Conservation (phyloP, 2,113 vertebrate genomes). For the Ascaphus truei region DNA sequence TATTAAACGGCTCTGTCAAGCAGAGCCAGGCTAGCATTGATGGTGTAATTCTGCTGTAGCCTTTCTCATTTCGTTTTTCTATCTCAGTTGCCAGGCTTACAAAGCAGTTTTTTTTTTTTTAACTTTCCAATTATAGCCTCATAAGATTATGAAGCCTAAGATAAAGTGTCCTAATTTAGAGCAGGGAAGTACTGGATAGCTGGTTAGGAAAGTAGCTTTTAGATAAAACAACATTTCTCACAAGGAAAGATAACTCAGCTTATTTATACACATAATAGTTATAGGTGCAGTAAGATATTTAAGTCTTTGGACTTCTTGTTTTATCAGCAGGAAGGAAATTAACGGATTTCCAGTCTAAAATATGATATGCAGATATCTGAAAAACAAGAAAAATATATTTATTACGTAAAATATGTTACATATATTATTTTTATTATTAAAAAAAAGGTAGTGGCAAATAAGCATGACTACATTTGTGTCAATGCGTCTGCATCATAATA, state of each 20-base stretch:
- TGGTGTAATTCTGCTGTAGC: conserved; percentile 75
- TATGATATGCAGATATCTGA: too few species aligned
- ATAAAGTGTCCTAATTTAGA: conserved; percentile 80
- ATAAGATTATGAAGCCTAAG: conserved; percentile 78
- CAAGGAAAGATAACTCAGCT: conserved; percentile 66
- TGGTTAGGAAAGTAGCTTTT: conserved; percentile 54
- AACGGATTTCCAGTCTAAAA: too few species aligned
- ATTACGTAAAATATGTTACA: too few species aligned
- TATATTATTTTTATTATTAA: not conserved
- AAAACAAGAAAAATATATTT: too few species aligned
- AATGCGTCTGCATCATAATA: not conserved
- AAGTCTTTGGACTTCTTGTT: not conserved
- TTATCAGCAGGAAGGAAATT: not conserved
- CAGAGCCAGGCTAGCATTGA: conserved; percentile 74
- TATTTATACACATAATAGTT: conserved; percentile 71
- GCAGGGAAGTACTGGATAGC: conserved; percentile 59
- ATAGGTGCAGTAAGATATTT: conserved; percentile 48
- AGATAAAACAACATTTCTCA: conserved; percentile 69
- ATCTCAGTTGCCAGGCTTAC: conserved; percentile 74
- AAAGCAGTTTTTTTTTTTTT: conserved; percentile 69
- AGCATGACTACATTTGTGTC: too few species aligned
- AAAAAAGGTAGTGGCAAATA: not conserved
- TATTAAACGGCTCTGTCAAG: conserved; percentile 94
- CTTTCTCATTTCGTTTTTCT: conserved; percentile 71
- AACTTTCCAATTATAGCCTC: conserved; percentile 81